Evolutionary conservation across 2,888 invertebrate genomes (phyloP), one percentile per base, ranked within the genome.

Genomic region (Aelia acuminata): DNA sequence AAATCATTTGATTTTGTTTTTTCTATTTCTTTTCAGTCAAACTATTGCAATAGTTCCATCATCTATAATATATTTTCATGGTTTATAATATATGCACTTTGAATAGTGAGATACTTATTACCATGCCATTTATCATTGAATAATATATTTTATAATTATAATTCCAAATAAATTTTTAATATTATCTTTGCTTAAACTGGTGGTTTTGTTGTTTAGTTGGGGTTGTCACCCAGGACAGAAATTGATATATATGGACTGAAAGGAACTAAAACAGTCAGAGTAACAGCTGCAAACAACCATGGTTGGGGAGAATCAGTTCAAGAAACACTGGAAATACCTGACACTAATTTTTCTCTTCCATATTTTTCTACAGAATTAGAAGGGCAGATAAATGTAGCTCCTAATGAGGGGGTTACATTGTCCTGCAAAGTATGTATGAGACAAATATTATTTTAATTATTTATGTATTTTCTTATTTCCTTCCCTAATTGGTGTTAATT

Each of bases 241-340:
- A 97, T 95, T 92, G 97, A 97, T 92, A 96, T 95, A 0, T 97
- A 97, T 92, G 97, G 97, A 92, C 93, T 97, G 88, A 96, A 96
- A 80, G 94, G 94, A 70, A 96, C 96, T 91, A 98, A 98, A 92
- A 96, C 96, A 92, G 98, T 98, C 93, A 94, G 97, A 88, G 95
- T 98, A 18, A 97, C 97, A 0, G 97, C 98, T 0, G 94, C 96
- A 89, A 98, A 98, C 93, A 95, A 97, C 91, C 97, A 97, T 91
- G 98, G 98, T 50, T 97, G 97, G 96, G 97, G 98, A 20, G 96
- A 96, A 91, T 94, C 96, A 0, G 94, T 95, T 0, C 22, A 87
- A 80, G 39, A 48, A 22, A 50, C 70, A 5, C n/a, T 87, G n/a
- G 22, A 84, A 13, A 22, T 84, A n/a, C 80, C 84, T 8, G 39